phyloP scores from a whole-genome alignment of 2,113 vertebrate species.

The Tympanuchus pallidicinctus region DNA sequence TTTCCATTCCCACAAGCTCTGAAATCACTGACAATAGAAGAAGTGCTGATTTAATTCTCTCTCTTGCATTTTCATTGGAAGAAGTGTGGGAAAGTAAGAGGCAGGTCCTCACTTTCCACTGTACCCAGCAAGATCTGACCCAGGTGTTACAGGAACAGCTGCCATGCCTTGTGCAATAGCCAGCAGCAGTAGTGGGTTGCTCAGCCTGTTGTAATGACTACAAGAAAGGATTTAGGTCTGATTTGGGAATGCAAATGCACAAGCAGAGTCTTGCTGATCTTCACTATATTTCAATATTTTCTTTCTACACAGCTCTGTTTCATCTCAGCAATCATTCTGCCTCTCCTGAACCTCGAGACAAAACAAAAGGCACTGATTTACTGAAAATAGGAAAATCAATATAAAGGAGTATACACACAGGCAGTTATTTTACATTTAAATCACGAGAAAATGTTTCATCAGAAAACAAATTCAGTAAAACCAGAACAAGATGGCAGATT shows the following conservation, averaged over 20 bases:
- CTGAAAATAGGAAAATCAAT: not conserved
- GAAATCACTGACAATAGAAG: not conserved
- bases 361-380: not conserved
- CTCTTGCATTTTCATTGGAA: not conserved
- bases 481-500: not conserved
- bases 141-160: not conserved
- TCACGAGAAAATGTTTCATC: not conserved
- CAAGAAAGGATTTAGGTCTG: not conserved
- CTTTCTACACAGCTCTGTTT: not conserved
- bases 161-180: not conserved
- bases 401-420: not conserved
- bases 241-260: not conserved
- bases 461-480: not conserved
- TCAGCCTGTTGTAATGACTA: not conserved
- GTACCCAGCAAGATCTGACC: not conserved
- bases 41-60: slow-evolving; percentile 18
- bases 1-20: slow-evolving; percentile 7
- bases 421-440: not conserved
- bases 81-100: not conserved
- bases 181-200: not conserved
- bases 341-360: not conserved
- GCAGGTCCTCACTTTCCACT: not conserved
- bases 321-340: not conserved
- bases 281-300: not conserved
- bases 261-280: not conserved